These are phyloP conservation scores for Standfussiana lucernea DNA, from an alignment of 2,888 invertebrate species.

Conservation along the genomic window DNA sequence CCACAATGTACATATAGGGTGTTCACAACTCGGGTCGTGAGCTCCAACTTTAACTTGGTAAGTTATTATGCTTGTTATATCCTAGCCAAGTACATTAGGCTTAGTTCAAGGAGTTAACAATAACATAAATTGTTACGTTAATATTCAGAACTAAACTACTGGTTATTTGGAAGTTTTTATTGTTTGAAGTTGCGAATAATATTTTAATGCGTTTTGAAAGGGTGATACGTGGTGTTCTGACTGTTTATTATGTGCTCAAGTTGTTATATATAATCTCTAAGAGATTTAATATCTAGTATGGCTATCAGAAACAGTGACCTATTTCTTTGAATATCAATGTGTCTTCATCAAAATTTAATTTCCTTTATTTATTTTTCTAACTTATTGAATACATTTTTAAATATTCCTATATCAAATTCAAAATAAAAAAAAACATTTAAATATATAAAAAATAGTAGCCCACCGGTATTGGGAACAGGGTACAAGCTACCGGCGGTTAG, in stretches of 20 bases:
- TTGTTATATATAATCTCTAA: not conserved
- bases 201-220: conserved; percentile 8
- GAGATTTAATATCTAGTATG: not conserved
- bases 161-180: conserved; percentile 40
- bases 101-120: conserved; percentile 64
- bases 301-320: too few species aligned
- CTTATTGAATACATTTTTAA: too few species aligned
- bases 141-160: conserved; percentile 50
- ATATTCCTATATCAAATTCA: too few species aligned
- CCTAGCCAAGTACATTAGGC: conserved; percentile 63
- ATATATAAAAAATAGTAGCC: too few species aligned
- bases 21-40: conserved; percentile 56
- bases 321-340: not conserved
- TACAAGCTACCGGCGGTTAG: too few species aligned
- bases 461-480: too few species aligned
- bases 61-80: conserved; percentile 61
- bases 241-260: not conserved
- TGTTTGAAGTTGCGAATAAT: conserved; percentile 30
- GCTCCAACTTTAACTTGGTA: conserved; percentile 60
- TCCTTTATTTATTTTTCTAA: too few species aligned
- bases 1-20: conserved; percentile 40
- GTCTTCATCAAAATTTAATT: too few species aligned
- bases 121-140: conserved; percentile 61
- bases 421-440: too few species aligned
- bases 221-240: not conserved